Evolutionary conservation across 2,888 invertebrate genomes (phyloP).

Genomic region (Euphydryas editha): DNA sequence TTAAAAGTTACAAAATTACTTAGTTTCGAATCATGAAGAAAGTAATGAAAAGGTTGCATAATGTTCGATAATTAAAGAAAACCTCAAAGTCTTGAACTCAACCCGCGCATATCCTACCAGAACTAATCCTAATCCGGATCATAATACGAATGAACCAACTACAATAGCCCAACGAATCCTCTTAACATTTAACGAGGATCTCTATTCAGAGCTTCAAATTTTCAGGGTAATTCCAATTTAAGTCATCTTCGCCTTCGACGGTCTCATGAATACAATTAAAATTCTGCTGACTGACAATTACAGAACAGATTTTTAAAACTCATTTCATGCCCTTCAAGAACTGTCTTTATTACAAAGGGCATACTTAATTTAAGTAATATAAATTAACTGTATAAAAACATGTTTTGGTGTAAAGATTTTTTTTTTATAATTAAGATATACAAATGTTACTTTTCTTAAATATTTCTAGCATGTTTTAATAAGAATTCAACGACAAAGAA

Average conservation of each 20-base stretch:
- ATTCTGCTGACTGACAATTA: constrained; percentile 25
- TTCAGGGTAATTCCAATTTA: constrained; percentile 70
- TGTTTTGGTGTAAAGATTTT: too few species aligned
- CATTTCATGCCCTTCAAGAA: background rate
- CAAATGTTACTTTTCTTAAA: too few species aligned
- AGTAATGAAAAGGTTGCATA: too few species aligned
- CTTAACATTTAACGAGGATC: constrained; percentile 8
- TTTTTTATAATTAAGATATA: too few species aligned
- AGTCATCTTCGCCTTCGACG: constrained; percentile 51
- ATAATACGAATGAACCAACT: constrained; percentile 7
- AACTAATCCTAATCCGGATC: constrained; percentile 2
- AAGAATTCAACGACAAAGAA: too few species aligned
- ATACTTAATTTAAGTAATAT: background rate
- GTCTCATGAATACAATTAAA: constrained; percentile 30
- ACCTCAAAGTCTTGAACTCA: background rate
- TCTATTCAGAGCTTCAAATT: constrained; percentile 61
- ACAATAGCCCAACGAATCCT: constrained; percentile 8
- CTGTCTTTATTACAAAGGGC: background rate
- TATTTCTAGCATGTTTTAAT: too few species aligned
- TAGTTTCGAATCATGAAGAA: too few species aligned
- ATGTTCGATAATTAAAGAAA: background rate
- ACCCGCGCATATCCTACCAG: background rate
- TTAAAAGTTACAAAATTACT: too few species aligned
- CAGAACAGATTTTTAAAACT: background rate
- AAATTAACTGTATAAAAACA: background rate